Base-by-base conservation (phyloP, 1,140 invertebrate genomes). In the Scaptomyza montana region DNA sequence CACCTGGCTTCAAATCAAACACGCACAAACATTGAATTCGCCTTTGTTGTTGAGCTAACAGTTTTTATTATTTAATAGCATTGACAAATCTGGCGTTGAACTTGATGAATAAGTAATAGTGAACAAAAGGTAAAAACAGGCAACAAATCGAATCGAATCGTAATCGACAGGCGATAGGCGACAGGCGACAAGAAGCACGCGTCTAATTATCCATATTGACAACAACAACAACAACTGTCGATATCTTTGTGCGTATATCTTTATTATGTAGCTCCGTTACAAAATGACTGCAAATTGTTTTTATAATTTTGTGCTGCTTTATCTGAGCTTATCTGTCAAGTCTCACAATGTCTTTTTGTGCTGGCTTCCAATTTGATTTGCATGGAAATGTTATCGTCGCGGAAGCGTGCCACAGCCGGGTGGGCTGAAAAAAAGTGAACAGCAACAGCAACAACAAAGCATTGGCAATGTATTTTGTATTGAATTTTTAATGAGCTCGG, bases 401-500 rank as follows among this genome's bases (percentile, higher is more conserved):
- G 51, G 55, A 49, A 30, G 71, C 54, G 30, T 54, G 46, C 46
- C 54, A 16, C 16, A 16, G 16, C 16, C 16, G 16, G 16, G 16
- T 16, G 16, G 16, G 16, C 46, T 39, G 59, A 36, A 28, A 50
- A 13, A 43, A 46, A n/a, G 50, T 43, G 41, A 65, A 41, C 30
- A 63, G 67, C 55, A 65, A 41, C 30, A 63, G 67, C 55, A 55
- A 60, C 30, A 76, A 57, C 65, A 77, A 67, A 79, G 50, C 64
- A 75, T 47, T 72, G 63, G 30, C 74, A 87, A 87, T 82, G 78
- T 81, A 76, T 82, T 82, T 89, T 67, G 80, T 84, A 89, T 89
- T 89, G 84, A 89, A 89, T 89, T 89, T 89, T 84, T 80, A 89
- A 89, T 89, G 85, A 89, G 85, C 64, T 19, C 45, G 64, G 63